Percentiles rank a stretch among this genome's conserved stretches.
phyloP scores from a whole-genome alignment of 2,113 vertebrate species.

The Colaptes auratus region DNA sequence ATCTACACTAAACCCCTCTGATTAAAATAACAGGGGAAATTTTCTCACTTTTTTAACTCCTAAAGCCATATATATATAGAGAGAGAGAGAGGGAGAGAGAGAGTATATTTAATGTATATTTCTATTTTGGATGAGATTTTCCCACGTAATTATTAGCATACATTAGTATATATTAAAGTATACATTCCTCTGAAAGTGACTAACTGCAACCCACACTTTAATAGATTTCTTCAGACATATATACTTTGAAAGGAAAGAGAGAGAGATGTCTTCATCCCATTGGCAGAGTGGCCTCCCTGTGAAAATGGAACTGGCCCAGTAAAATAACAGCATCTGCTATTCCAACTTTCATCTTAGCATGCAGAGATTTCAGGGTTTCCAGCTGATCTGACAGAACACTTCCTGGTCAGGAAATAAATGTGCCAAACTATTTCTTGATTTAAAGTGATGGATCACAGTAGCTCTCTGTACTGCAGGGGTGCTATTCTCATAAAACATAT shows the following conservation, averaged over 20 bases:
- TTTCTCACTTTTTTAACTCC: not conserved
- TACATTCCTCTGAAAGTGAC: not conserved
- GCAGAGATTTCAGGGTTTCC: slow-evolving; percentile 64
- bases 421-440: slow-evolving; percentile 76
- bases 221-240: not conserved
- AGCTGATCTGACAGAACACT: slow-evolving; percentile 68
- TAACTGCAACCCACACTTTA: not conserved
- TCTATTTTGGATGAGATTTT: not conserved
- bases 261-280: slow-evolving; percentile 1
- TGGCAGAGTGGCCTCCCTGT: not conserved
- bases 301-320: not conserved
- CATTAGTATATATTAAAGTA: no score
- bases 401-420: slow-evolving; percentile 75
- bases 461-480: slow-evolving; percentile 65
- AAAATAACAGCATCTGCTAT: slow-evolving; percentile 51
- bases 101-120: not conserved
- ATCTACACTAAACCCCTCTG: not conserved
- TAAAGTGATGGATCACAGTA: slow-evolving; percentile 72
- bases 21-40: not conserved
- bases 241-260: not conserved
- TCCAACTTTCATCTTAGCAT: slow-evolving; percentile 63
- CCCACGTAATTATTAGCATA: not conserved
- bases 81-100: no score
- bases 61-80: not conserved
- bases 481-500: slow-evolving; percentile 68